phyloP scores from a whole-genome alignment of 2,797 vertebrate genomes.

The Rhabdomys pumilio region DNA sequence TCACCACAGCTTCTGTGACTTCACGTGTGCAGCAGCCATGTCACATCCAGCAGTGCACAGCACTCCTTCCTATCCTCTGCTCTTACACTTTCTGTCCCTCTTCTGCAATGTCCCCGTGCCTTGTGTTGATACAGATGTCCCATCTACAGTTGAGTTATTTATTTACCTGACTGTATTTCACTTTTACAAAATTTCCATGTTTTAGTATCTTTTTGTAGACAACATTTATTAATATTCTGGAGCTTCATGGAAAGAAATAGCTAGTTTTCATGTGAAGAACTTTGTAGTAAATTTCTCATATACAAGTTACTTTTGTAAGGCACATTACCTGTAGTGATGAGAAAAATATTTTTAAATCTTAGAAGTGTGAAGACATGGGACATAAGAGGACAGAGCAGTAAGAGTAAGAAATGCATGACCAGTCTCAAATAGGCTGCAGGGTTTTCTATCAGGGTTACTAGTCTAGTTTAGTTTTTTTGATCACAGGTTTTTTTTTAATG shows the following conservation, averaged over 20 bases:
- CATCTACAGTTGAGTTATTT: not conserved
- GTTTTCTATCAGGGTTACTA: not conserved
- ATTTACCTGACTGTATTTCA: conserved; percentile 64
- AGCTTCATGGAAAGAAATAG: conserved; percentile 6
- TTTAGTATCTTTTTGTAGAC: conserved; percentile 16
- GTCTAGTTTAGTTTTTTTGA: conserved; percentile 28
- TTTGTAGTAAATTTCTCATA: conserved; percentile 54
- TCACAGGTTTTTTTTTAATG: conserved; percentile 39
- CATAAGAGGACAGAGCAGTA: not conserved
- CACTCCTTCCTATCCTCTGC: not conserved
- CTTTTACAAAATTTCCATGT: not conserved
- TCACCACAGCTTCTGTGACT: not conserved
- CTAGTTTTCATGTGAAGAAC: conserved; percentile 18
- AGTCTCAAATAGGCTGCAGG: conserved; percentile 33
- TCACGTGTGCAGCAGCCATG: too few relatives aligned
- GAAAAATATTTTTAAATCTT: conserved; percentile 45
- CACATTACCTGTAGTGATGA: conserved; percentile 12
- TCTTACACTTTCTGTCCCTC: not conserved
- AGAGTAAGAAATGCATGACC: not conserved
- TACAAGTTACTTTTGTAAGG: conserved; percentile 56
- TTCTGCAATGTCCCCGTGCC: not conserved
- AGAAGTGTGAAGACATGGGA: not conserved
- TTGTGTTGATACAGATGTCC: not conserved
- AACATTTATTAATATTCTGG: conserved; percentile 23
- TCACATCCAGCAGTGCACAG: not conserved